Base-by-base conservation (phyloP, 2,888 invertebrate species). In the Aphrophora alni region DNA sequence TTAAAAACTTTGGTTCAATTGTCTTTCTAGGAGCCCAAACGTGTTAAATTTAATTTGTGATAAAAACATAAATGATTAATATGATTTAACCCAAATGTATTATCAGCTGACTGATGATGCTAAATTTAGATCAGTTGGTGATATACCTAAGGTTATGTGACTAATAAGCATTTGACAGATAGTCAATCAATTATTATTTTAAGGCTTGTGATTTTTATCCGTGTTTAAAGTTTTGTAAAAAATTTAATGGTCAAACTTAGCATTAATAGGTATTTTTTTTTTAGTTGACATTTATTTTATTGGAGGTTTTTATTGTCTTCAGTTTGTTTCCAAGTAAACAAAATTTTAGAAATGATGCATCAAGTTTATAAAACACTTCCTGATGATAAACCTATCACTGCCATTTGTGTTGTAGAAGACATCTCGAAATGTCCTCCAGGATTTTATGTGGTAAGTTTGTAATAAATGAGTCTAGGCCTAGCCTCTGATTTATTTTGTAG, bases 321-420 rank as follows among this genome's bases (percentile, higher is more conserved):
- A 33, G 8, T 33, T 33, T 33, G 33, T 5, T 33, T 33, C 33
- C 8, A 5, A 33, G 8, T 33, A 33, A 33, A 33, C 4, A 51
- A 25, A 59, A 7, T 68, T 70, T 78, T 26, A 72, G 81, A 77
- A 38, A 85, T 84, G 85, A 85, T 85, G 83, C 84, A 84, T 77
- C 85, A 85, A 80, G 85, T 88, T 71, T 88, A 87, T 71, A 87
- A 87, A 84, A 87, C 88, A 69, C 87, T 96, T 87, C 96, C 96
- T 0, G 96, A 97, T 88, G 95, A 96, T 89, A 91, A 96, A 87
- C 98, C 98, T 1, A 85, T 86, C 27, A 84, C 85, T 7, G 84
- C 84, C 7, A 88, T 93, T 81, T 91, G 90, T 85, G 89, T 93
- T 77, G 90, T 93, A 38, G 91, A 92, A 85, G 93, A 93, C 85